Percentiles rank a stretch among this genome's conserved stretches.
These are phyloP conservation scores for Spilarctia lutea DNA, from an alignment of 2,888 invertebrate species.

Conservation along the genomic window DNA sequence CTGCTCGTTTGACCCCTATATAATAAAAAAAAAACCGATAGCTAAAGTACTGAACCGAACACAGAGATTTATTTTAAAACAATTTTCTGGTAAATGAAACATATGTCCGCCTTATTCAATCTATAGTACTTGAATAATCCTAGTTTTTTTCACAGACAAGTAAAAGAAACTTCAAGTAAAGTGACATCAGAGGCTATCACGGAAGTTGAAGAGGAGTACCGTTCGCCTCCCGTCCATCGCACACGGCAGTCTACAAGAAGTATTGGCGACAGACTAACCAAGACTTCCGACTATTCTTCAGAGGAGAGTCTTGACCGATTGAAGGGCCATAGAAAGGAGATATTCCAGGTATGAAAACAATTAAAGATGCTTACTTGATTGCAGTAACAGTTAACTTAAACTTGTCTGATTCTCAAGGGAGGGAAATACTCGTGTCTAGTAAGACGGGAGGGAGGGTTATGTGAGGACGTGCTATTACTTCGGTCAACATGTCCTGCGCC, in stretches of 20 bases:
- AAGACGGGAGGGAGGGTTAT: too few relatives aligned
- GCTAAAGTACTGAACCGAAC: too few relatives aligned
- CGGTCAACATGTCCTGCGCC: too few relatives aligned
- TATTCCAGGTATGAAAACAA: conserved; percentile 69
- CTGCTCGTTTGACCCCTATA: too few relatives aligned
- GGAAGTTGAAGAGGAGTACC: conserved; percentile 62
- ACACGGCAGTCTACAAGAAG: conserved; percentile 69
- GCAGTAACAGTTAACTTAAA: background rate
- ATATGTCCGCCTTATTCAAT: background rate
- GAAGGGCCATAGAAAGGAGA: conserved; percentile 70
- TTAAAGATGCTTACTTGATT: background rate
- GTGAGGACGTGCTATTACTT: too few relatives aligned
- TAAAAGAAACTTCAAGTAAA: conserved; percentile 59
- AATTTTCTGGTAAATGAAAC: background rate
- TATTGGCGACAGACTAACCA: conserved; percentile 64
- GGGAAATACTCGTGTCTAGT: too few relatives aligned
- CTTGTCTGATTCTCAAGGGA: background rate
- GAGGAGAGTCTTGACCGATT: conserved; percentile 76
- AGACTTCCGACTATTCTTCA: conserved; percentile 88
- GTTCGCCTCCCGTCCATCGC: conserved; percentile 65
- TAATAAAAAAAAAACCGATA: background rate
- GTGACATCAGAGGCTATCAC: conserved; percentile 60
- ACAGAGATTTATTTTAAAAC: background rate
- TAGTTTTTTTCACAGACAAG: conserved; percentile 61
- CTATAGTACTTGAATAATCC: background rate